phyloP scores from a whole-genome alignment of 2,888 invertebrate genomes.

The Lysandra coridon region DNA sequence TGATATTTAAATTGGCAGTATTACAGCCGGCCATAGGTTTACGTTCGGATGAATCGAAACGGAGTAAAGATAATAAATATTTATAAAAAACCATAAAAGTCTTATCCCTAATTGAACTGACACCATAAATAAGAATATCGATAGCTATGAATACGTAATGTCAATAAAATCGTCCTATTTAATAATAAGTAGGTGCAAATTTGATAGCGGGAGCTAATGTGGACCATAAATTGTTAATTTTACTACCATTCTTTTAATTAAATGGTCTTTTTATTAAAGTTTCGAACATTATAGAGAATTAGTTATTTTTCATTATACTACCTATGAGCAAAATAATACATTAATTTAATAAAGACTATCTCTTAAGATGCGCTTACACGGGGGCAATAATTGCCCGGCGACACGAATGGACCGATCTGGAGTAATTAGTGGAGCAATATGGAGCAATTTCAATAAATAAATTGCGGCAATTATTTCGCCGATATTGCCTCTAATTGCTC shows the following conservation, averaged over 20 bases:
- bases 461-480: no score
- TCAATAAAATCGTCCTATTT: conserved; percentile 6
- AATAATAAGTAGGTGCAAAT: conserved; percentile 11
- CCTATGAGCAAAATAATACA: no score
- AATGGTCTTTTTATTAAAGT: background rate
- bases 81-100: conserved; percentile 12
- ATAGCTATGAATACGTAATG: conserved; percentile 1
- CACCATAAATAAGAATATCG: background rate
- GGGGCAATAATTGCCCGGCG: no score
- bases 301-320: no score
- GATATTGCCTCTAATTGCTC: no score
- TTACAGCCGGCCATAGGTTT: background rate
- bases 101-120: background rate
- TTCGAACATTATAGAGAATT: background rate
- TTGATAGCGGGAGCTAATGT: background rate
- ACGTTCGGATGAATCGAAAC: no score
- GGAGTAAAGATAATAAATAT: background rate
- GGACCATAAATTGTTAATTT: background rate
- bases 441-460: no score
- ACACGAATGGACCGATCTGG: no score
- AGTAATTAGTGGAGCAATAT: no score
- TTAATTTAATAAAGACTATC: no score
- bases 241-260: background rate
- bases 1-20: background rate
- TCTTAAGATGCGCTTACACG: no score